Base-by-base conservation (phyloP, 2,113 vertebrate genomes). In the Tupaia tana region DNA sequence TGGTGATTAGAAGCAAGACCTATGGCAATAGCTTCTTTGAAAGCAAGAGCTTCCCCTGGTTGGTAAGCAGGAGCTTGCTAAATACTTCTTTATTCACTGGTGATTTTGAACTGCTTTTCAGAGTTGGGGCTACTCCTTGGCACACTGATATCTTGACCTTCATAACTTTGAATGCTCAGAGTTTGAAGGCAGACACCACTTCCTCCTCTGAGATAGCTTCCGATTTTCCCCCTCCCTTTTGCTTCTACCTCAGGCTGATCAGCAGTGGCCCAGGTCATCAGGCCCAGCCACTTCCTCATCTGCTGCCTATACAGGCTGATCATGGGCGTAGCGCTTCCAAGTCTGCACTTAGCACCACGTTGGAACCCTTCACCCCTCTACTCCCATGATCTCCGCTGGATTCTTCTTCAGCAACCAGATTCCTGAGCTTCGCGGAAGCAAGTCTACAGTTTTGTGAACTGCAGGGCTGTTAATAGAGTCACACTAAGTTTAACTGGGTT, bases 361-460 rank as follows among this genome's bases (percentile, higher is more conserved):
- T 54, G 78, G 2, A 27, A 29, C 71, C 67, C 56, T n/a, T 19
- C 31, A 11, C 16, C 22, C 27, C 10, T 75, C 73, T 4, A 11
- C 2, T 22, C 24, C 11, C 6, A 5, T 9, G 13, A 19, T 63
- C 73, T 31, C 24, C 54, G 2, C 3, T 1, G 11, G n/a, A 2
- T 54, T 69, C 74, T 31, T 73, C 78, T 58, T 64, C n/a, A 52
- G 7, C 9, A 75, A 10, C n/a, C 34, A 24, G 15, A 52, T 7
- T 10, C 14, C 58, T 20, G 22, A 59, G 25, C n/a, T n/a, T 75
- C 58, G 10, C 27, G 0, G 19, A 61, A n/a, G 52, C 66, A 31
- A 34, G 20, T 12, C 54, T 83, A 54, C 13, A 15, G 9, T 64
- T 70, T 22, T 54, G 6, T 4, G 24, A 91, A 81, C 87, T 6